Conservation (phyloP, 1,140 invertebrate species). For the Tetramorium alpestre region DNA sequence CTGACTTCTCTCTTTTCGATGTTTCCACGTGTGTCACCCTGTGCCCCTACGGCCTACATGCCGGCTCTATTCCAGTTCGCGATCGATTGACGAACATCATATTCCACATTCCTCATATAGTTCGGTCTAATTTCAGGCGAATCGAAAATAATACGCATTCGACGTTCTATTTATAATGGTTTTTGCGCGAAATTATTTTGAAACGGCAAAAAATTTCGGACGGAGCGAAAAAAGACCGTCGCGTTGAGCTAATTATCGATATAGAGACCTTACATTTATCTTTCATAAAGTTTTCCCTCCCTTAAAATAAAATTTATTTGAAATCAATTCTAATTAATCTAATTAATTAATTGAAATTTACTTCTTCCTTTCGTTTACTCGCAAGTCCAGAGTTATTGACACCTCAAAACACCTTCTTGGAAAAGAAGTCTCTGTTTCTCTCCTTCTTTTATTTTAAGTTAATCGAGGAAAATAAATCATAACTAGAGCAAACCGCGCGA, state of each 20-base stretch:
- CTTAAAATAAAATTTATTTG: not conserved
- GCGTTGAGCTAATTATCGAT: not conserved
- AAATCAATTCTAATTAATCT: not conserved
- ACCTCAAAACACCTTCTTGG: not conserved
- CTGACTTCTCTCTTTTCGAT: slow-evolving; percentile 10
- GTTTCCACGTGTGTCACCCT: not conserved
- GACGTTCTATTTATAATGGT: not conserved
- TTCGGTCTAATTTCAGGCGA: not conserved
- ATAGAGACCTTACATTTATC: not conserved
- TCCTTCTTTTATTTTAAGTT: not conserved
- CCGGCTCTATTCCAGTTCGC: not conserved
- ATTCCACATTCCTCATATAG: not conserved
- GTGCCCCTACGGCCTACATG: not conserved
- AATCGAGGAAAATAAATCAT: not conserved
- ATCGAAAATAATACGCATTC: not conserved
- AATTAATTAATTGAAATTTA: not conserved
- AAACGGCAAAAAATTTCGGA: not conserved
- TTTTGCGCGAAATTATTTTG: not conserved
- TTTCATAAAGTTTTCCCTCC: not conserved
- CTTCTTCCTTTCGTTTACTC: not conserved
- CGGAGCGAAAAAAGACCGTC: not conserved
- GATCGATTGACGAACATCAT: slow-evolving; percentile 7
- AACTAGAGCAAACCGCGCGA: slow-evolving; percentile 21
- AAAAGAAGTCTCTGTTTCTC: not conserved
- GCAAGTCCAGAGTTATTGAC: not conserved